These are phyloP conservation scores for Delia radicum DNA, from an alignment of 1,140 invertebrate genomes.

Conservation along the genomic window DNA sequence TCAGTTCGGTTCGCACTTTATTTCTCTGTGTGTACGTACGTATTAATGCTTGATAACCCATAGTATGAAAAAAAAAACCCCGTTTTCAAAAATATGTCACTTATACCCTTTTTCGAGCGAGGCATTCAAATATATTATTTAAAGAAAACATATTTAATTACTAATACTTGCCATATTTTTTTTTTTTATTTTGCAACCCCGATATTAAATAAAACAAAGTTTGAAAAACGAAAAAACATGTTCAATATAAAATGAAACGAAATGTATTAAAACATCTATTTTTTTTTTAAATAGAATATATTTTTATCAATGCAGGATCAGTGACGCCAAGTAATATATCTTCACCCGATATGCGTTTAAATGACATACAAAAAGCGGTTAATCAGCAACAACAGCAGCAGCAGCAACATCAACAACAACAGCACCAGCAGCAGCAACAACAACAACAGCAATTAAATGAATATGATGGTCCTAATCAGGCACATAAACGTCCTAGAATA, in stretches of 20 bases:
- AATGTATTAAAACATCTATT: conserved; percentile 34
- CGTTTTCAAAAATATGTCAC: no score
- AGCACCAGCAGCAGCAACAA: conserved; percentile 44
- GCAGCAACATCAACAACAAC: conserved; percentile 41
- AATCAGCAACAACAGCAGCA: conserved; percentile 46
- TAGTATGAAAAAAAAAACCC: no score
- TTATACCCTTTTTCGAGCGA: no score
- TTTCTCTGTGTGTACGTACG: no score
- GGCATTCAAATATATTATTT: no score
- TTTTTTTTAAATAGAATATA: conserved; percentile 46
- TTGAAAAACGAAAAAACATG: neutral
- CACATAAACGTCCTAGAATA: conserved; percentile 73
- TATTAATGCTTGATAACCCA: no score
- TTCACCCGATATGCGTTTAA: conserved; percentile 63
- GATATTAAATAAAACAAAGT: neutral
- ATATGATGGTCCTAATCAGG: conserved; percentile 76
- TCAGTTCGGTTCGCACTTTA: no score
- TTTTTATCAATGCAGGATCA: conserved; percentile 62
- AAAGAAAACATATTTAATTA: no score
- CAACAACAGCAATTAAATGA: conserved; percentile 62
- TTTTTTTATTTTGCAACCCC: neutral
- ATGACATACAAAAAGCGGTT: conserved; percentile 42
- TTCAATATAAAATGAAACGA: neutral
- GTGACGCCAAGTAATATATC: conserved; percentile 76
- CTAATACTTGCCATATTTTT: neutral